Conservation (phyloP, 1,140 invertebrate species). For the Bombus vancouverensis region DNA sequence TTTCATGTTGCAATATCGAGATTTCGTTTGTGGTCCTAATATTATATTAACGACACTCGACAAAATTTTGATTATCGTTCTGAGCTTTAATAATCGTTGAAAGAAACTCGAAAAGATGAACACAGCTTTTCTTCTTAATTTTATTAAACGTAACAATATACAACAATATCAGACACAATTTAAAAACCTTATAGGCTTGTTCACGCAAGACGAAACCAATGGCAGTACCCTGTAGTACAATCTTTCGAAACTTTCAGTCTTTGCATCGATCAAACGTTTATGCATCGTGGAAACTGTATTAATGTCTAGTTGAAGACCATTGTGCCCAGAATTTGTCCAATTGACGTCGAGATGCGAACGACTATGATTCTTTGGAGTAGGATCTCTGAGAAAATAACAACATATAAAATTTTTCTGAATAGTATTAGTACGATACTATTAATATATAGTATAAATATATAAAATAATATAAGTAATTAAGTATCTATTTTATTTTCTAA, state of each 20-base stretch:
- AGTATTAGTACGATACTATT: no score
- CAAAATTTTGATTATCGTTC: no score
- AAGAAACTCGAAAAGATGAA: no score
- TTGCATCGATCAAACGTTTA: background rate
- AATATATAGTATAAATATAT: no score
- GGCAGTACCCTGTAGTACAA: background rate
- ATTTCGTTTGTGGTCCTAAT: no score
- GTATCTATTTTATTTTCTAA: background rate
- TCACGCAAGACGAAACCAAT: background rate
- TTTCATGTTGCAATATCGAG: no score
- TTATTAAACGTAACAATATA: background rate
- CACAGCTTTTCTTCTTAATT: background rate
- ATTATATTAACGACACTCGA: no score
- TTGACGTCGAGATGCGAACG: background rate
- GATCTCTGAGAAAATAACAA: slow-evolving; percentile 45
- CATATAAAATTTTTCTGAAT: background rate
- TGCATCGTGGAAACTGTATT: slow-evolving; percentile 2
- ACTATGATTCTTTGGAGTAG: slow-evolving; percentile 34
- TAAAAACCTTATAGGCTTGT: background rate
- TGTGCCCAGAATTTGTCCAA: slow-evolving; percentile 31
- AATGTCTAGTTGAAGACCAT: slow-evolving; percentile 26
- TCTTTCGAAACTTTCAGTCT: background rate
- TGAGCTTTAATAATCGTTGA: no score
- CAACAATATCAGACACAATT: background rate
- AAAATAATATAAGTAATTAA: no score